These are phyloP conservation scores for Vidua chalybeata DNA, from an alignment of 2,113 vertebrate genomes.

Conservation along the genomic window DNA sequence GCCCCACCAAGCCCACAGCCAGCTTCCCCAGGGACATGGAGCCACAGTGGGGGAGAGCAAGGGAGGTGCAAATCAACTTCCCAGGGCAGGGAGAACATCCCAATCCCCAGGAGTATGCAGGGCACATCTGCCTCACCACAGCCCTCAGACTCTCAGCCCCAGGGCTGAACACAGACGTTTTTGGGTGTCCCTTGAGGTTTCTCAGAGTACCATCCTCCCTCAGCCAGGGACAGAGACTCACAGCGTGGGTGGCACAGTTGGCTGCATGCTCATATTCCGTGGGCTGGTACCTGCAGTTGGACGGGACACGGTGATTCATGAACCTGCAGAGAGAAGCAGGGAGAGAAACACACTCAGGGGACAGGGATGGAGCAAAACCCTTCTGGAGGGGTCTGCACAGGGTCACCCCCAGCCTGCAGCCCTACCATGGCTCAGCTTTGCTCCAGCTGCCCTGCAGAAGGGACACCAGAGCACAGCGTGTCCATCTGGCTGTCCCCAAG, in stretches of 20 bases:
- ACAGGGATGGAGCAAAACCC: fast-evolving
- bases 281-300: conserved; percentile 90
- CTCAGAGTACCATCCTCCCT: neutral
- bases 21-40: neutral
- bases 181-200: neutral
- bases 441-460: neutral
- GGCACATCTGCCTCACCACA: neutral
- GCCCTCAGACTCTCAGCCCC: neutral
- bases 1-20: neutral
- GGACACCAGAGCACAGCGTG: neutral
- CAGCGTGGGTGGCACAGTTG: conserved; percentile 93
- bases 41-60: neutral
- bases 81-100: neutral
- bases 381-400: neutral
- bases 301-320: conserved; percentile 91
- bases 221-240: conserved; percentile 66
- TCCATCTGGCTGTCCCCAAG: neutral
- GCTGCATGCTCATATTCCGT: conserved; percentile 93
- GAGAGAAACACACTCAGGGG: neutral
- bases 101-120: fast-evolving
- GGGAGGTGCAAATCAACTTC: neutral
- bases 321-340: conserved; percentile 77
- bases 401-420: neutral
- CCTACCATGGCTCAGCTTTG: neutral
- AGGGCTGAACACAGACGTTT: neutral